Evolutionary conservation across 2,113 vertebrate species (phyloP).

Genomic region (Sorex araneus): DNA sequence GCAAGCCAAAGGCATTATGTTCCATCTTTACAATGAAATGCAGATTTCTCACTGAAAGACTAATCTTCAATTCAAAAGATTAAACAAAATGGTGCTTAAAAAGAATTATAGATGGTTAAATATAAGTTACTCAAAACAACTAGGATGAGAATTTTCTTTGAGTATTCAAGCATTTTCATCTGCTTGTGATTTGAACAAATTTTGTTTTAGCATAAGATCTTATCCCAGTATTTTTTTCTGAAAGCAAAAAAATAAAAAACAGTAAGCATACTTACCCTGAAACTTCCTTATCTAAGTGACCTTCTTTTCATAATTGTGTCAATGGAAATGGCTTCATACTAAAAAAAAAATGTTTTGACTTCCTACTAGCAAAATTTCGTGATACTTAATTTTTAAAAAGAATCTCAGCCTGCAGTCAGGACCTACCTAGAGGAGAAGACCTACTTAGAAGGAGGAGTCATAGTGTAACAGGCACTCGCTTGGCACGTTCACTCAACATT

Average conservation of each 20-base stretch:
- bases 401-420: not conserved
- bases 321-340: not conserved
- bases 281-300: constrained; percentile 23
- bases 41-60: constrained; percentile 82
- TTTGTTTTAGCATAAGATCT: constrained; percentile 54
- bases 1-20: constrained; percentile 74
- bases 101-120: constrained; percentile 82
- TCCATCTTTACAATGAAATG: constrained; percentile 80
- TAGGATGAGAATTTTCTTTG: constrained; percentile 72
- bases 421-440: not conserved
- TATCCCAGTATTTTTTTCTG: constrained; percentile 55
- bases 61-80: constrained; percentile 81
- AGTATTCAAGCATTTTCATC: constrained; percentile 67
- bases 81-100: constrained; percentile 78
- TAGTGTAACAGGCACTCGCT: not conserved
- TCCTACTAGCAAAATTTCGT: not conserved
- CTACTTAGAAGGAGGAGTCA: not conserved
- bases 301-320: constrained; percentile 41
- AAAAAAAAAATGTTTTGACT: not conserved
- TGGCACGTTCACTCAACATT: not conserved
- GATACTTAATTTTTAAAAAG: not conserved
- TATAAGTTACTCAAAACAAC: constrained; percentile 78
- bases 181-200: constrained; percentile 62
- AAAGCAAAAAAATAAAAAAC: constrained; percentile 67
- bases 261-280: not conserved